Percentiles rank a stretch among this genome's conserved stretches.
Conservation (phyloP, 2,888 invertebrate species). For the Volucella bombylans region DNA sequence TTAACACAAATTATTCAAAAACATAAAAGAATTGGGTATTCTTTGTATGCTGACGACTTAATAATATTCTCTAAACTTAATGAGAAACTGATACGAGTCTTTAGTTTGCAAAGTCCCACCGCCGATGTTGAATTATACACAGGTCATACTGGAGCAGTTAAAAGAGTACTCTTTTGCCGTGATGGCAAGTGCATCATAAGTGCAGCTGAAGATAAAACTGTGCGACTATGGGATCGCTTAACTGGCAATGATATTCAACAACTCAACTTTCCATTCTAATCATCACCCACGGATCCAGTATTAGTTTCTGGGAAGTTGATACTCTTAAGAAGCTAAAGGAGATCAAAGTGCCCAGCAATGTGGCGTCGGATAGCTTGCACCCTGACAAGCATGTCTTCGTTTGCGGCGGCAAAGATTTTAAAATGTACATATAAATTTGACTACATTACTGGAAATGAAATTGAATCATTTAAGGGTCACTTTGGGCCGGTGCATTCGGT, state of each 20-base stretch:
- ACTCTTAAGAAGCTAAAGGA: slow-evolving; percentile 93
- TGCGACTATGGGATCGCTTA: slow-evolving; percentile 92
- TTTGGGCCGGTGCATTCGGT: slow-evolving; percentile 99
- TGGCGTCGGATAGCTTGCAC: slow-evolving; percentile 95
- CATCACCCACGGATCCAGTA: slow-evolving; percentile 89
- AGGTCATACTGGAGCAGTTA: slow-evolving; percentile 93
- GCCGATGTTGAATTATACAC: slow-evolving; percentile 89
- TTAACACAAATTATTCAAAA: too few species aligned
- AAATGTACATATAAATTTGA: slow-evolving; percentile 99
- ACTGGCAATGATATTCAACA: slow-evolving; percentile 91
- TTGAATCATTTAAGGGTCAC: slow-evolving; percentile 98
- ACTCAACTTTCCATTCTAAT: slow-evolving; percentile 94
- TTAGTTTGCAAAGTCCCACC: slow-evolving; percentile 94
- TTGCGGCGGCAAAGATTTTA: slow-evolving; percentile 98
- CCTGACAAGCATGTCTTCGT: slow-evolving; percentile 95
- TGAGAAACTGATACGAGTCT: slow-evolving; percentile 93
- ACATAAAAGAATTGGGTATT: too few species aligned
- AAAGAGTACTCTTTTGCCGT: slow-evolving; percentile 92
- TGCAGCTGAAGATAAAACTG: slow-evolving; percentile 96
- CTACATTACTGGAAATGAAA: slow-evolving; percentile 94
- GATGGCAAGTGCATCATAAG: slow-evolving; percentile 92
- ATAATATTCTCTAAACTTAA: too few species aligned
- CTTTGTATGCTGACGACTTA: too few species aligned
- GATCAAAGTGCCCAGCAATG: slow-evolving; percentile 92
- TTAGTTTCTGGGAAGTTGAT: slow-evolving; percentile 88